phyloP scores from a whole-genome alignment of 2,888 invertebrate species.

The Apamea anceps region DNA sequence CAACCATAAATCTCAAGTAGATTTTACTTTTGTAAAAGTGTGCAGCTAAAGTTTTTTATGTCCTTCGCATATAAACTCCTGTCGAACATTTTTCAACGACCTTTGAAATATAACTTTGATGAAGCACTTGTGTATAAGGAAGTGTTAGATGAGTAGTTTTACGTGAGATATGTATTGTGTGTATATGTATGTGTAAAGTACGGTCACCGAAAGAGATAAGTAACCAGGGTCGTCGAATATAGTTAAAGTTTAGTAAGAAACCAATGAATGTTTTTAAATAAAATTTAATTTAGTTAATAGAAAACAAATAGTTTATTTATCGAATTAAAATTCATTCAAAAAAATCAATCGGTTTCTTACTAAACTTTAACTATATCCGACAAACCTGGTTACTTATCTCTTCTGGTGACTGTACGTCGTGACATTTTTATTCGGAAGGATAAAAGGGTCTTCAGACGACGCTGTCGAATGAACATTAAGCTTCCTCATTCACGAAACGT shows the following conservation, averaged over 20 bases:
- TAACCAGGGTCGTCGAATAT: too few species aligned
- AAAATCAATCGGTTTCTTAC: too few species aligned
- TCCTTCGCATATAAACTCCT: slow-evolving; percentile 2
- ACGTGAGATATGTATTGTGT: slow-evolving; percentile 9
- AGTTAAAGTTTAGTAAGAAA: too few species aligned
- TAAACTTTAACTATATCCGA: too few species aligned
- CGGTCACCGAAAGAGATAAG: too few species aligned
- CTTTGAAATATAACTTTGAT: slow-evolving; percentile 1
- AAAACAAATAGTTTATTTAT: too few species aligned
- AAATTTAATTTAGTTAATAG: too few species aligned
- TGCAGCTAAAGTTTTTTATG: slow-evolving; percentile 16
- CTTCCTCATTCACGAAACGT: slow-evolving; percentile 18
- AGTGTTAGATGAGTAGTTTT: neutral
- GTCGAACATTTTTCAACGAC: slow-evolving; percentile 22
- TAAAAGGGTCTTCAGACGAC: slow-evolving; percentile 26
- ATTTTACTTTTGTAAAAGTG: neutral
- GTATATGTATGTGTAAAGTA: neutral
- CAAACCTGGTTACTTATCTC: too few species aligned
- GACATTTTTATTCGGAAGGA: slow-evolving; percentile 38
- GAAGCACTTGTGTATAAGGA: neutral
- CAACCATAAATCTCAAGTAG: neutral
- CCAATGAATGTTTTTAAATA: too few species aligned
- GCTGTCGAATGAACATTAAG: slow-evolving; percentile 30
- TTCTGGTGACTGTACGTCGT: neutral
- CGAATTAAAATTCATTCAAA: too few species aligned